Evolutionary conservation across 2,113 vertebrate genomes (phyloP), one percentile per base, ranked within the genome.

Genomic region (Cyanoliseus patagonus): DNA sequence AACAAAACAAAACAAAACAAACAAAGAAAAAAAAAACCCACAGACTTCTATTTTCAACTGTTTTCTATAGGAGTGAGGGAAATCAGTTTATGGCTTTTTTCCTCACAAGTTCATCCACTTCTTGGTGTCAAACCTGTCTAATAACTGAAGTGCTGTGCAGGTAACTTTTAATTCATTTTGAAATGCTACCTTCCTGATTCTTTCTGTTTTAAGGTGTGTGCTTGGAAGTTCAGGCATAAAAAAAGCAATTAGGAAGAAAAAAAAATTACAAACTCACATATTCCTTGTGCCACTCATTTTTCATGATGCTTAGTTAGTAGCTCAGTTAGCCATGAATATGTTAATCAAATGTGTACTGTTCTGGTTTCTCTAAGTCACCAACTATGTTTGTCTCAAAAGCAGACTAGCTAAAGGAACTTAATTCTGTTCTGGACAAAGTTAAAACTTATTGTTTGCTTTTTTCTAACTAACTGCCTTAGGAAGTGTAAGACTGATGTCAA

Each of bases 251-350:
- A 23, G 24, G 6, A n/a, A 9, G 7, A 49, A 83, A 70, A 51
- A 11, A 0, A 44, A 46, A 17, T 5, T 7, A 13, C 18, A 67
- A 78, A 70, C 11, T 6, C 7, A 1, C 10, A 5, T 49, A 8
- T 64, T 91, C 23, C 5, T 74, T 1, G 2, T 55, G 30, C 4
- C 10, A 73, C 14, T 64, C 30, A 4, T 51, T 83, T 69, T 5
- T 3, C 24, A 14, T 14, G 1, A 1, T 28, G 23, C 62, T 74
- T 84, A 52, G 17, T 57, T 62, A 89, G 44, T 55, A 70, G 4
- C 10, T 62, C 24, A 44, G 13, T 46, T 73, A 88, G 2, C 31
- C 18, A 9, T n/a, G 2, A 41, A 28, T 31, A 95, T 44, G 22
- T n/a, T 77, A 13, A 70, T 63, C 27, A 67, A 39, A 49, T 13